Percentiles rank a stretch among this genome's conserved stretches.
phyloP scores from a whole-genome alignment of 2,888 invertebrate genomes.

The Acanthopleura granulata region DNA sequence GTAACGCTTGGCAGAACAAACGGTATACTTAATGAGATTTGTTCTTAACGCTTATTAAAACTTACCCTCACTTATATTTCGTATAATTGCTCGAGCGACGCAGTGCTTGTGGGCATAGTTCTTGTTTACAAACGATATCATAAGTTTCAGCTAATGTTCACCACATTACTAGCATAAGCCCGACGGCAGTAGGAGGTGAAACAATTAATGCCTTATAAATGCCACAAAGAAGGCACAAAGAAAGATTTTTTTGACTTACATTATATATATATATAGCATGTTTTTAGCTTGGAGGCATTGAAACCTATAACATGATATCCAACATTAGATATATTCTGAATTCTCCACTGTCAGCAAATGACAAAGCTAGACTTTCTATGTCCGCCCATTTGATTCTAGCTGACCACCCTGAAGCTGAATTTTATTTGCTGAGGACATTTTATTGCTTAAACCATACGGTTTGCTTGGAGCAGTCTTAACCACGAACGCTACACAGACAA shows the following conservation, averaged over 20 bases:
- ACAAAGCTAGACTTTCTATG: too few species aligned
- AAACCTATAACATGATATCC: too few species aligned
- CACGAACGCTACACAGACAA: too few species aligned
- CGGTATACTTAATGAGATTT: neutral
- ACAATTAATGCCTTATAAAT: neutral
- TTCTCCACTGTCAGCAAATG: too few species aligned
- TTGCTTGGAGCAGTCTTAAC: too few species aligned
- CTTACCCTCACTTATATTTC: neutral
- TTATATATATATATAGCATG: neutral
- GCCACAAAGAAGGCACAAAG: too few species aligned
- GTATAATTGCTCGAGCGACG: neutral
- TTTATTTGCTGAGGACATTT: too few species aligned
- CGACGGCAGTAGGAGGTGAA: neutral
- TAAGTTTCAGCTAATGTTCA: neutral
- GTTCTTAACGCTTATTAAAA: conserved; percentile 3
- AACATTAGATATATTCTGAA: too few species aligned
- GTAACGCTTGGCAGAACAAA: neutral
- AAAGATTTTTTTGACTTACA: neutral
- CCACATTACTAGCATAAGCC: neutral
- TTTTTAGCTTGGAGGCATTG: neutral
- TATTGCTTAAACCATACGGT: too few species aligned
- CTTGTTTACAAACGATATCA: conserved; percentile 3
- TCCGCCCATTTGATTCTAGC: too few species aligned
- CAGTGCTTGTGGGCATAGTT: neutral
- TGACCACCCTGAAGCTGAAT: too few species aligned